Evolutionary conservation across 2,113 vertebrate genomes (phyloP).

Genomic region (Hemicordylus capensis): DNA sequence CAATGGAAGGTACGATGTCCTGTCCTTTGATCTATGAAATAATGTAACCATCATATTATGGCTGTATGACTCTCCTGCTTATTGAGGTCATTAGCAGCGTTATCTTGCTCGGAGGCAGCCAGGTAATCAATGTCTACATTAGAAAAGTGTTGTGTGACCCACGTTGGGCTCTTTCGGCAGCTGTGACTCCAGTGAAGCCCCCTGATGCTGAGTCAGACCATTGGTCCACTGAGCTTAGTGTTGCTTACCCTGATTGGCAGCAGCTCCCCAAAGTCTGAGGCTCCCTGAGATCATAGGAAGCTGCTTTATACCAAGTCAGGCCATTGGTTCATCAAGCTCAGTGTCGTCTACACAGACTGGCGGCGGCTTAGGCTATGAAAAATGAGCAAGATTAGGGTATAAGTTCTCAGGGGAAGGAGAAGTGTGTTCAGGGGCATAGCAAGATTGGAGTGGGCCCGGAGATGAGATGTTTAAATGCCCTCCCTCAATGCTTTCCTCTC

Average conservation of each 20-base stretch:
- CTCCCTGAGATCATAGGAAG: no score
- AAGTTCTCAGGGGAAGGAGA: no score
- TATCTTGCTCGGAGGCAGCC: neutral
- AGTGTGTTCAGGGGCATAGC: no score
- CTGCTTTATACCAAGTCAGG: no score
- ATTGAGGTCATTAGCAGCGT: neutral
- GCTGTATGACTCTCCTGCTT: neutral
- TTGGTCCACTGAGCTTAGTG: neutral
- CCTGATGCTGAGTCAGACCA: neutral
- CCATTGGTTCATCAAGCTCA: no score
- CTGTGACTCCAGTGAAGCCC: neutral
- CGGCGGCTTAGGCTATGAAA: no score
- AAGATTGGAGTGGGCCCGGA: no score
- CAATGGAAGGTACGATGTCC: neutral
- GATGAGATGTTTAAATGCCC: no score
- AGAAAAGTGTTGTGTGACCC: neutral
- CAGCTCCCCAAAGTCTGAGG: neutral
- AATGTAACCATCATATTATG: neutral
- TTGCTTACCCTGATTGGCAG: neutral
- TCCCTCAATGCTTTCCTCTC: no score
- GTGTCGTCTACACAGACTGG: no score
- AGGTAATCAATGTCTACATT: slow-evolving; percentile 20
- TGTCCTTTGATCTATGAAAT: neutral
- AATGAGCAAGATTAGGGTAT: no score
- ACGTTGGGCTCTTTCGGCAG: no score